Percentiles rank a stretch among this genome's conserved stretches.
phyloP scores from a whole-genome alignment of 2,797 vertebrate genomes.

The Neomorphus geoffroyi region DNA sequence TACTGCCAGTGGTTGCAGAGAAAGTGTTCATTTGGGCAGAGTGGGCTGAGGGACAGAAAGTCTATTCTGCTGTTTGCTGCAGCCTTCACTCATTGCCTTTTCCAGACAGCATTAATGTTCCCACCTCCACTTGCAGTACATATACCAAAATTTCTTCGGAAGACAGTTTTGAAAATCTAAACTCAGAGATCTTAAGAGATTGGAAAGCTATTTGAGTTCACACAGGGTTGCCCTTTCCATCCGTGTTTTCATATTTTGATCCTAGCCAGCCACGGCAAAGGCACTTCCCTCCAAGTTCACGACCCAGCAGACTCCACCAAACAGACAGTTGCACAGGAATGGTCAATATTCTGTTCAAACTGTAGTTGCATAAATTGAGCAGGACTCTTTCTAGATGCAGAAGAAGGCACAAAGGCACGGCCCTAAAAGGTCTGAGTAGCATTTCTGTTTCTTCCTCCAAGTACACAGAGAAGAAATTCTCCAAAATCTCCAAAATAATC shows the following conservation, averaged over 20 bases:
- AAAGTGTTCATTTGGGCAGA: not conserved
- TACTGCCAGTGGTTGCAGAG: not conserved
- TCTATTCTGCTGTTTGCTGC: not conserved
- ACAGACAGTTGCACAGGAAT: not conserved
- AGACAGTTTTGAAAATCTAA: not conserved
- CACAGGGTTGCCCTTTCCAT: not conserved
- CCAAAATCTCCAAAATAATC: not conserved
- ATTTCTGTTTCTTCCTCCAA: constrained; percentile 23
- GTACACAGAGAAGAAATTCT: not conserved
- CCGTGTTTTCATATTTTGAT: not conserved
- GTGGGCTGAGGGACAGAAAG: not conserved
- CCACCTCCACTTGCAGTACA: not conserved
- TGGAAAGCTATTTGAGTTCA: constrained; percentile 1
- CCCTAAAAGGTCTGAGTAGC: constrained; percentile 14
- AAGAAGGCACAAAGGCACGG: not conserved
- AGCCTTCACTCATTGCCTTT: constrained; percentile 5
- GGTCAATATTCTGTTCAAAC: not conserved
- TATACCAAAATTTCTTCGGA: not conserved
- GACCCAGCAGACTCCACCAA: not conserved
- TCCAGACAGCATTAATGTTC: constrained; percentile 35
- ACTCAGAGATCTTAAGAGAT: not conserved
- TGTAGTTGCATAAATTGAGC: not conserved
- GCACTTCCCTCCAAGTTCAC: not conserved
- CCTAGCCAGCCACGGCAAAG: not conserved
- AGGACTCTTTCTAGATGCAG: not conserved